Base-by-base conservation (phyloP, 2,797 vertebrate genomes). In the Thalassophryne amazonica region DNA sequence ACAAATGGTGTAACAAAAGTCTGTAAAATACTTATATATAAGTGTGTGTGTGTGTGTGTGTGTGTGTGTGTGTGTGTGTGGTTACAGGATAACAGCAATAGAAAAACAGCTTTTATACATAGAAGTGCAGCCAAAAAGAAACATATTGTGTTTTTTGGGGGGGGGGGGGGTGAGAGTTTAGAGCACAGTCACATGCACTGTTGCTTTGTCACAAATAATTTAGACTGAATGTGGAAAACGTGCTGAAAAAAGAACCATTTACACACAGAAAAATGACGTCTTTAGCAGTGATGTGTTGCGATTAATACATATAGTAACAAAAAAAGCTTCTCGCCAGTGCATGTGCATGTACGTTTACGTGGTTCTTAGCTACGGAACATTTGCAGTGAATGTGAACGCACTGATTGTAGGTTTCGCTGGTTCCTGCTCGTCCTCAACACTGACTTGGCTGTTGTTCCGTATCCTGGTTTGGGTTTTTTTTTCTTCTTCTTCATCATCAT, bases 21-120 rank as follows among this genome's bases (percentile, higher is more conserved):
- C 39, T 64, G 47, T 43, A 65, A 72, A 67, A 73, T 75, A 60
- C 31, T 29, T 42, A 22, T 56, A 37, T 27, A 36, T 22, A 50
- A n/a, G 28, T 29, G 42, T 67, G 14, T n/a, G n/a, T n/a, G n/a
- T n/a, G n/a, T n/a, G n/a, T n/a, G n/a, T n/a, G n/a, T n/a, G n/a
- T n/a, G n/a, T n/a, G n/a, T n/a, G n/a, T n/a, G n/a, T n/a, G n/a
- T n/a, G n/a, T n/a, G n/a, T n/a, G 62, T 72, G 60, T 61, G 52
- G 64, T 63, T 23, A 57, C 61, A 65, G 37, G 56, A 83, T 81
- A 76, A 74, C 60, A 69, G 35, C 47, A 46, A 36, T 57, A 68
- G 30, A 68, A 73, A 76, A 73, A 76, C 49, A 25, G 18, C 46
- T 60, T 55, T 71, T 75, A 61, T 61, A 69, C 45, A 53, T 46